phyloP scores from a whole-genome alignment of 2,797 vertebrate species.

The Fundulus diaphanus region DNA sequence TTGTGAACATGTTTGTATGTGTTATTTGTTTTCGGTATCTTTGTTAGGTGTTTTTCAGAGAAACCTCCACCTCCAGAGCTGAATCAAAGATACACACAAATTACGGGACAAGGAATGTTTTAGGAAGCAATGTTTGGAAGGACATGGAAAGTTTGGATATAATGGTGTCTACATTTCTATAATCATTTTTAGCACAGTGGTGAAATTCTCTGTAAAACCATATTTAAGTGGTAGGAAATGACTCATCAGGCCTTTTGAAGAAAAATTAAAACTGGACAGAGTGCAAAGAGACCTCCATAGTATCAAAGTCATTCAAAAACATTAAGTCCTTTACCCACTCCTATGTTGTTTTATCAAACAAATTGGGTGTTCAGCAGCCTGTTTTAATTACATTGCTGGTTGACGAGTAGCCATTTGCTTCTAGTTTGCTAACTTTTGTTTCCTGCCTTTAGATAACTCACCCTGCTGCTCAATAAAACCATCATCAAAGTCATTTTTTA shows the following conservation, averaged over 20 bases:
- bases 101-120: not conserved
- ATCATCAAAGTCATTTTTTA: too few species aligned
- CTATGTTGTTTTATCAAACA: not conserved
- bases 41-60: not conserved
- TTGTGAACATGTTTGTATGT: not conserved
- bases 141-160: not conserved
- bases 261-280: not conserved
- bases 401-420: not conserved
- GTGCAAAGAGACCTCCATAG: too few species aligned
- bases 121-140: not conserved
- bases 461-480: not conserved
- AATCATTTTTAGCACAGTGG: not conserved
- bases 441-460: not conserved
- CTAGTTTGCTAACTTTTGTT: too few species aligned
- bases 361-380: not conserved
- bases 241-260: not conserved
- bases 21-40: not conserved
- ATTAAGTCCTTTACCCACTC: not conserved
- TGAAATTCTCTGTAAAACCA: not conserved
- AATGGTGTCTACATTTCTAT: not conserved
- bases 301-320: not conserved
- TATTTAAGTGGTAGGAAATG: conserved; percentile 8
- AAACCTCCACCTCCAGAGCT: not conserved
- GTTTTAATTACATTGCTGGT: not conserved
- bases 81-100: not conserved